phyloP scores from a whole-genome alignment of 2,113 vertebrate species.

The Panthera uncia region DNA sequence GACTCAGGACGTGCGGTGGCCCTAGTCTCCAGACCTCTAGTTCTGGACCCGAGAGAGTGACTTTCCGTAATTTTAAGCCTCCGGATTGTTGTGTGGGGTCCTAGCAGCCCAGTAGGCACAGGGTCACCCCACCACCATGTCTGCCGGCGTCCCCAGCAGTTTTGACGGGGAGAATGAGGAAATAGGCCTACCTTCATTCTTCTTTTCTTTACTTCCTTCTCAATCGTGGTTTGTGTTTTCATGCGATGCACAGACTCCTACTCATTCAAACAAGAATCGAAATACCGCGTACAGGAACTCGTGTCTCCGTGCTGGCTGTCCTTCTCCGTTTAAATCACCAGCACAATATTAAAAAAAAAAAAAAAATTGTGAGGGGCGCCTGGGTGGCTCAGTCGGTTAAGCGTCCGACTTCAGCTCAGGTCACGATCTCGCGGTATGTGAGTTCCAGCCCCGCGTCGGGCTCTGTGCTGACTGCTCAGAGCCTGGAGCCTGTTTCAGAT shows the following conservation, averaged over 20 bases:
- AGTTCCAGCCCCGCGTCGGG: no score
- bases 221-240: background rate
- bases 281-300: background rate
- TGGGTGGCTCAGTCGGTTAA: no score
- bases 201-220: background rate
- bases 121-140: fast-evolving
- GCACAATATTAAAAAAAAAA: background rate
- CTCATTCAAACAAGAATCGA: background rate
- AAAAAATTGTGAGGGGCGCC: background rate
- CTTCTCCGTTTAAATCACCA: background rate
- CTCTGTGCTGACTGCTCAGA: no score
- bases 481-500: no score
- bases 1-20: background rate
- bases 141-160: no score
- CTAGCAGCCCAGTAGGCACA: fast-evolving
- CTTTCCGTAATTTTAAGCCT: no score
- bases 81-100: fast-evolving
- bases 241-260: background rate
- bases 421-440: no score
- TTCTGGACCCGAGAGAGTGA: fast-evolving
- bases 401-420: no score
- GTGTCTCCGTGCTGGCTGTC: fast-evolving
- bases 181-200: fast-evolving
- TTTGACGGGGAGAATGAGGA: no score
- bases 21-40: background rate